Evolutionary conservation across 2,888 invertebrate genomes (phyloP).

Genomic region (Amphipyra tragopoginis): DNA sequence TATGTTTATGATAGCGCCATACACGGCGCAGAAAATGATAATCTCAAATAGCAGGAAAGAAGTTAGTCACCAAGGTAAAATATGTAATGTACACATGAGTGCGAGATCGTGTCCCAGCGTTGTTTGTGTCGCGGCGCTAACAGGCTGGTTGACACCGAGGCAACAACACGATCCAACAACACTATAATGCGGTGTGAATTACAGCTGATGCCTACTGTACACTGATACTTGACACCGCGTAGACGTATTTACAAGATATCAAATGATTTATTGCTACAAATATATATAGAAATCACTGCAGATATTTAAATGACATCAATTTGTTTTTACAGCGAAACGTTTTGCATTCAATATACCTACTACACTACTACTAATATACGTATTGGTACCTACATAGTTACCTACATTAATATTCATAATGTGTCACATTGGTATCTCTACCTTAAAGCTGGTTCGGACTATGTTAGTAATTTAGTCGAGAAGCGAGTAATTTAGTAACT

Average conservation of each 20-base stretch:
- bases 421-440: too few relatives aligned
- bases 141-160: constrained; percentile 69
- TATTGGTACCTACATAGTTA: too few relatives aligned
- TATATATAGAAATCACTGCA: constrained; percentile 61
- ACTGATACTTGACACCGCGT: constrained; percentile 75
- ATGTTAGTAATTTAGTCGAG: too few relatives aligned
- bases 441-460: too few relatives aligned
- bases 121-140: constrained; percentile 80
- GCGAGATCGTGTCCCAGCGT: constrained; percentile 65
- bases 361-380: too few relatives aligned
- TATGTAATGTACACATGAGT: constrained; percentile 64
- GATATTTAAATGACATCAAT: constrained; percentile 52
- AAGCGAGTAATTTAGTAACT: too few relatives aligned
- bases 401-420: too few relatives aligned
- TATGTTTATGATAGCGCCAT: constrained; percentile 35
- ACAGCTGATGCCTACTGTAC: constrained; percentile 77
- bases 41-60: constrained; percentile 47
- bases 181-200: constrained; percentile 78
- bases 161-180: constrained; percentile 69
- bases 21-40: constrained; percentile 51
- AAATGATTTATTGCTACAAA: constrained; percentile 78
- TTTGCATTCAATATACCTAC: constrained; percentile 3
- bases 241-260: constrained; percentile 77
- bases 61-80: constrained; percentile 53
- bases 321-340: constrained; percentile 19